These are phyloP conservation scores for Macropus fuliginosus DNA, from an alignment of 2,797 vertebrate species.

Conservation along the genomic window DNA sequence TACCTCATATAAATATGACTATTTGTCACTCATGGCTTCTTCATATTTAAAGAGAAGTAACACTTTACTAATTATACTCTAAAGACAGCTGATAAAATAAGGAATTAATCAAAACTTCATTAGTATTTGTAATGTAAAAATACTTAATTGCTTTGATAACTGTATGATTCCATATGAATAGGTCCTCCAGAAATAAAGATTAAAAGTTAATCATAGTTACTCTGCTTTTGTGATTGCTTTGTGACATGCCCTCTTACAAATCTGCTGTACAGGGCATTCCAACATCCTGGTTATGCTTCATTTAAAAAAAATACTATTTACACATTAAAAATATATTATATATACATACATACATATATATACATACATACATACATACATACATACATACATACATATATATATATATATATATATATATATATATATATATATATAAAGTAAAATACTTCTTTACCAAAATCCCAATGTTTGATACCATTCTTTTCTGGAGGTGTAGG, in stretches of 20 bases:
- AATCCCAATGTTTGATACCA: not conserved
- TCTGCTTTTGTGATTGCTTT: not conserved
- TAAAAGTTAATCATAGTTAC: not conserved
- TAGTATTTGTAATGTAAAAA: not conserved
- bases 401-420: too few species aligned
- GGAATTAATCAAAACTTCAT: not conserved
- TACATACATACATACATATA: too few species aligned
- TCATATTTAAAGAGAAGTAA: not conserved
- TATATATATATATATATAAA: not conserved
- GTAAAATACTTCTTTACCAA: not conserved
- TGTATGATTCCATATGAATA: not conserved
- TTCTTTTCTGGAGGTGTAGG: not conserved
- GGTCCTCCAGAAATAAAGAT: not conserved
- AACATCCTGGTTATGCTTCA: not conserved
- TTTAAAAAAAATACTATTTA: not conserved
- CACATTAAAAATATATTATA: not conserved
- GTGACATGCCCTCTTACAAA: not conserved
- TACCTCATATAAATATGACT: not conserved
- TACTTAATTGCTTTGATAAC: not conserved
- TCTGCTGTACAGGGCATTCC: not conserved
- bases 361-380: too few species aligned
- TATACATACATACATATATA: too few species aligned
- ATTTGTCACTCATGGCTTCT: not conserved
- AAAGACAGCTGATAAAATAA: not conserved
- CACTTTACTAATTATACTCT: not conserved